Percentiles rank a stretch among this genome's conserved stretches.
phyloP scores from a whole-genome alignment of 1,140 invertebrate species.

The Lepidurus couesii region DNA sequence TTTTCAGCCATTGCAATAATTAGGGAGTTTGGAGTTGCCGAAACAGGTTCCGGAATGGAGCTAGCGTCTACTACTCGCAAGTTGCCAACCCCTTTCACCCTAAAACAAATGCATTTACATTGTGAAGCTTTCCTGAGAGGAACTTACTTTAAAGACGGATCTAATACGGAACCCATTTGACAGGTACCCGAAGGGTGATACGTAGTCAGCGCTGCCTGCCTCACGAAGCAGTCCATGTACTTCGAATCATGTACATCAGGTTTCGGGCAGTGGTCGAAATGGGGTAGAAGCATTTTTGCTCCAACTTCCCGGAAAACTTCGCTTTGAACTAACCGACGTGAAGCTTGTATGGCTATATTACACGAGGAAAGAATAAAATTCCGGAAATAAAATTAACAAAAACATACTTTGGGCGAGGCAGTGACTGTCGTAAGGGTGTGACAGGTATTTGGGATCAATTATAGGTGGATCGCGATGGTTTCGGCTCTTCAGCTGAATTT shows the following conservation, averaged over 20 bases:
- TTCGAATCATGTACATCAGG: conserved; percentile 46
- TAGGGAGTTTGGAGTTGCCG: conserved; percentile 62
- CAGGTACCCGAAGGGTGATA: conserved; percentile 65
- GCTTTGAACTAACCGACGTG: conserved; percentile 51
- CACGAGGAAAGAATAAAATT: neutral
- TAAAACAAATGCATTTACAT: neutral
- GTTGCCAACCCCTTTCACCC: conserved; percentile 49
- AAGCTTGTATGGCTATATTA: conserved; percentile 48
- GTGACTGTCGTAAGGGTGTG: conserved; percentile 51
- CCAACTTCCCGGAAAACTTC: conserved; percentile 54
- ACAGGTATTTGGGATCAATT: conserved; percentile 71
- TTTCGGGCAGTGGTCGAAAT: conserved; percentile 53
- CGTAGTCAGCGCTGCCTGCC: conserved; percentile 56
- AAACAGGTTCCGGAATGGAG: conserved; percentile 60
- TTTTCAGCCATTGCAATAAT: conserved; percentile 59
- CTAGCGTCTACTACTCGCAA: conserved; percentile 65
- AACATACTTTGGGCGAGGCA: conserved; percentile 56
- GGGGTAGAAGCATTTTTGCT: conserved; percentile 57
- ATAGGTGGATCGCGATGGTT: conserved; percentile 58
- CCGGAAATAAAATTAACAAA: neutral
- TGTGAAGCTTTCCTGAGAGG: neutral
- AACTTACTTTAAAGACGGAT: conserved; percentile 51
- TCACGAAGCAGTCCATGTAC: conserved; percentile 60
- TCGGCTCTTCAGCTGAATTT: conserved; percentile 50
- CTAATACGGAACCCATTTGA: conserved; percentile 57